These are phyloP conservation scores for Caenorhabditis inopinata DNA, from an alignment of 1,140 invertebrate genomes.

Conservation along the genomic window DNA sequence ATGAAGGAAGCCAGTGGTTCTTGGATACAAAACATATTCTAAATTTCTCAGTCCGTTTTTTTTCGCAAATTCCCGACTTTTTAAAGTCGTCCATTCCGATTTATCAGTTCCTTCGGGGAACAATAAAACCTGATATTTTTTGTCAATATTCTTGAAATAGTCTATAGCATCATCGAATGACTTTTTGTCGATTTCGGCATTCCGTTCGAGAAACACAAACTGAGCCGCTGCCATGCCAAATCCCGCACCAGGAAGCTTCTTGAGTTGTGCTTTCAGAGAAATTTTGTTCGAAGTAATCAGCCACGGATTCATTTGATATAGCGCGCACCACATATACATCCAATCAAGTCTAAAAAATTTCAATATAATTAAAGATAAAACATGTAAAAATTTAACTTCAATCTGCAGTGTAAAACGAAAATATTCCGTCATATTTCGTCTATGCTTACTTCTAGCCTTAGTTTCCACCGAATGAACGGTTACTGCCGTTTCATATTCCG, in stretches of 20 bases:
- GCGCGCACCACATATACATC: constrained; percentile 83
- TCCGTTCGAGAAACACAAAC: constrained; percentile 80
- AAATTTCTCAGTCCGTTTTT: constrained; percentile 56
- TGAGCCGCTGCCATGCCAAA: constrained; percentile 85
- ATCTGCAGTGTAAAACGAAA: no score
- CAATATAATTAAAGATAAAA: no score
- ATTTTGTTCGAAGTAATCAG: constrained; percentile 75
- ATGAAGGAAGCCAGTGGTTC: constrained; percentile 63
- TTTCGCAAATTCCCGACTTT: constrained; percentile 60
- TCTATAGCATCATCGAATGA: constrained; percentile 67
- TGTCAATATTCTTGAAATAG: constrained; percentile 74
- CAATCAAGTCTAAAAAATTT: constrained; percentile 77
- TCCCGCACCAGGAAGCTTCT: constrained; percentile 78
- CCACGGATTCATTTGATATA: constrained; percentile 76
- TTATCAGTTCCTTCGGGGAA: constrained; percentile 88
- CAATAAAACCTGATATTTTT: constrained; percentile 73
- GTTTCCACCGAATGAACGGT: no score
- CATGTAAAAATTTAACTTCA: no score
- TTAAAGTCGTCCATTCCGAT: constrained; percentile 70
- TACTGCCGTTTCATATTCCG: no score
- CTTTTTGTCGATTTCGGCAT: constrained; percentile 77
- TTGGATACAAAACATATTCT: constrained; percentile 63
- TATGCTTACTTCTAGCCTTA: no score
- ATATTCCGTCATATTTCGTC: no score
- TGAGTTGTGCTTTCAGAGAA: constrained; percentile 79